Conservation (phyloP, 2,797 vertebrate genomes). For the Adelosebastes latens region DNA sequence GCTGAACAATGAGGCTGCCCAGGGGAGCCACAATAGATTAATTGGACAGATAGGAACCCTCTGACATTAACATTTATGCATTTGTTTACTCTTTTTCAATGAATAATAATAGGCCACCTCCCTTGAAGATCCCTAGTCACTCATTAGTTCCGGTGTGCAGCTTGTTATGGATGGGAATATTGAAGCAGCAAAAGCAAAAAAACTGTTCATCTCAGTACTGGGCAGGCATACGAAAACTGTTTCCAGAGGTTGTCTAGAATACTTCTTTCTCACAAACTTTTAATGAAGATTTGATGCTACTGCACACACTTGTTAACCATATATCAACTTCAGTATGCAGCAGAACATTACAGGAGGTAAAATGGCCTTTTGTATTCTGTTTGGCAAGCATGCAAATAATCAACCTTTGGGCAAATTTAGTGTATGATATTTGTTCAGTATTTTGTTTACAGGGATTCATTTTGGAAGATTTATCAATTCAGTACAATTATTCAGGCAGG, state of each 20-base stretch:
- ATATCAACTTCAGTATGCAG: neutral
- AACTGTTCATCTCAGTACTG: conserved; percentile 18
- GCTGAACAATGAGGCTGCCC: conserved; percentile 73
- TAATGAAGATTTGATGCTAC: conserved; percentile 33
- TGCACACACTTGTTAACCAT: neutral
- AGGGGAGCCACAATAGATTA: conserved; percentile 75
- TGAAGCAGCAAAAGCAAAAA: conserved; percentile 34
- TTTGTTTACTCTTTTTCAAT: conserved; percentile 81
- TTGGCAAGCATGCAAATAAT: neutral
- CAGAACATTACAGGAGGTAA: neutral
- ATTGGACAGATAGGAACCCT: conserved; percentile 77
- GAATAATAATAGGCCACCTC: conserved; percentile 79
- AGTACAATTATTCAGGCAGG: neutral
- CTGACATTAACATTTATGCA: conserved; percentile 80
- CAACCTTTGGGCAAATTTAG: neutral
- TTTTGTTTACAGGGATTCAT: neutral
- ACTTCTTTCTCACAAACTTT: conserved; percentile 32
- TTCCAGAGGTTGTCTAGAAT: conserved; percentile 17
- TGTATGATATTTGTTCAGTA: neutral
- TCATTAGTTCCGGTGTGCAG: conserved; percentile 77
- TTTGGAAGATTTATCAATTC: neutral
- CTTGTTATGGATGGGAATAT: conserved; percentile 72
- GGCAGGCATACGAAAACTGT: conserved; percentile 33
- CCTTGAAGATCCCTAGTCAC: conserved; percentile 75
- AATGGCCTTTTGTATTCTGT: neutral